phyloP scores from a whole-genome alignment of 2,797 vertebrate species.

The Pseudochirops cupreus region DNA sequence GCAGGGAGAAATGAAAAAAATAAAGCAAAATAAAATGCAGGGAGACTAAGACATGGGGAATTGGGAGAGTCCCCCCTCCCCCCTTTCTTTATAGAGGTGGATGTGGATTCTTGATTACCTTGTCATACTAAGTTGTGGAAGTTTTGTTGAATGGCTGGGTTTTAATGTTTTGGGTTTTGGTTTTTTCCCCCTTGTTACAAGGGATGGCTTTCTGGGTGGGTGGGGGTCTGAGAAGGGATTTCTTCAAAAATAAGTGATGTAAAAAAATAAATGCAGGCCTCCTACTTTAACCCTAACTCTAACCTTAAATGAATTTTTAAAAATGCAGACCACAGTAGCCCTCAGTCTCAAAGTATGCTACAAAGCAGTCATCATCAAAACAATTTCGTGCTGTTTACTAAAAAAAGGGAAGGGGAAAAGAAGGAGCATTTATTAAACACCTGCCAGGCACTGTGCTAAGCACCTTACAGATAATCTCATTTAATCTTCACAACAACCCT shows the following conservation, averaged over 20 bases:
- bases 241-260: not conserved
- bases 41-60: not conserved
- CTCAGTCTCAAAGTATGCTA: not conserved
- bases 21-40: too few relatives aligned
- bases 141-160: not conserved
- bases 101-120: not conserved
- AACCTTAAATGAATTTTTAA: not conserved
- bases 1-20: too few relatives aligned
- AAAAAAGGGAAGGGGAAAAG: not conserved
- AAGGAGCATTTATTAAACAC: not conserved
- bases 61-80: too few relatives aligned
- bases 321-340: not conserved
- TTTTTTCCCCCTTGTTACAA: not conserved
- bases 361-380: not conserved
- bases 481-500: too few relatives aligned
- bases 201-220: not conserved
- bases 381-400: not conserved
- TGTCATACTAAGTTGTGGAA: not conserved
- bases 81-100: not conserved
- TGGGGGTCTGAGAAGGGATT: not conserved
- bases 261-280: too few relatives aligned
- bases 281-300: too few relatives aligned
- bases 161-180: too few relatives aligned
- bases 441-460: too few relatives aligned
- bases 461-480: too few relatives aligned